Evolutionary conservation across 2,797 vertebrate species (phyloP).

Genomic region (Clarias laeviceps): DNA sequence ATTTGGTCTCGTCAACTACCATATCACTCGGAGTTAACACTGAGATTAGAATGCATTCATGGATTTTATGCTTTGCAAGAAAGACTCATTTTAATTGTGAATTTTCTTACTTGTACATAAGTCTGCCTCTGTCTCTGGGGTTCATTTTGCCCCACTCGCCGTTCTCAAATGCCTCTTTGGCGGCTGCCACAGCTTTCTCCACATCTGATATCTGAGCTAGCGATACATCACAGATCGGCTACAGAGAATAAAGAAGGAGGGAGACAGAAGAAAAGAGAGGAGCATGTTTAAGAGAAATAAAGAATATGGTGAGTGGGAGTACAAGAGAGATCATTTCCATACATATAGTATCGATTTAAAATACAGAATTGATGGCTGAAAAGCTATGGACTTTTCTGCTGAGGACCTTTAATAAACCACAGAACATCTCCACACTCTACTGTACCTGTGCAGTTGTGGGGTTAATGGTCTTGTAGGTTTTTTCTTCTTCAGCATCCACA

Average conservation of each 20-base stretch:
- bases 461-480: slow-evolving; percentile 84
- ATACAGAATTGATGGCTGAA: background rate
- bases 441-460: slow-evolving; percentile 79
- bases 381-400: background rate
- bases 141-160: slow-evolving; percentile 88
- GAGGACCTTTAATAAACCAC: background rate
- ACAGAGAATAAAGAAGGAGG: background rate
- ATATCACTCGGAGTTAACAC: background rate
- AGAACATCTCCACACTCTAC: slow-evolving; percentile 48
- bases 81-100: background rate
- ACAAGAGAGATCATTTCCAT: background rate
- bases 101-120: slow-evolving; percentile 80
- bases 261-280: background rate
- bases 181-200: slow-evolving; percentile 82
- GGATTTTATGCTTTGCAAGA: background rate
- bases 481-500: slow-evolving; percentile 79
- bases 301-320: background rate
- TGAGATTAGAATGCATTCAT: background rate
- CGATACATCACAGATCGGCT: slow-evolving; percentile 87
- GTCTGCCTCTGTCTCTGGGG: slow-evolving; percentile 81
- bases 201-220: slow-evolving; percentile 83
- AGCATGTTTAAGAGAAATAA: background rate
- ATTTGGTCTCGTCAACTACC: background rate
- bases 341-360: slow-evolving; percentile 4
- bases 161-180: slow-evolving; percentile 85